phyloP scores from a whole-genome alignment of 2,797 vertebrate genomes.

The Balearica regulorum region DNA sequence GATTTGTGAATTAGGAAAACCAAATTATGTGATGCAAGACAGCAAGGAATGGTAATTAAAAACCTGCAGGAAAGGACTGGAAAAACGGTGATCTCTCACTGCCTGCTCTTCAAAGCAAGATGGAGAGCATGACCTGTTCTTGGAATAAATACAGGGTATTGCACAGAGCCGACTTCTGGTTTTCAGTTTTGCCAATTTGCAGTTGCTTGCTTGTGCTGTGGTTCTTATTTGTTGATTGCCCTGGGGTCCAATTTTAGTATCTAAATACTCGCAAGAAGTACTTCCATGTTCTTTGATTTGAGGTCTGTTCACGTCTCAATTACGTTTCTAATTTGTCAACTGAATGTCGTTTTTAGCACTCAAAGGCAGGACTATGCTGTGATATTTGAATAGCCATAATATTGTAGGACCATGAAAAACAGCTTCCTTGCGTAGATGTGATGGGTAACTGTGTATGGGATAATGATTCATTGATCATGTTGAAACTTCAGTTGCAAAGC shows the following conservation, averaged over 20 bases:
- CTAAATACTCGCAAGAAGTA: neutral
- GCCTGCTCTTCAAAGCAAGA: slow-evolving; percentile 29
- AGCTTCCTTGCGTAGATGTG: neutral
- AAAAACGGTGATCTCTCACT: neutral
- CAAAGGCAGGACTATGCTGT: neutral
- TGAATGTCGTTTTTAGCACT: neutral
- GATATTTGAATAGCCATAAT: neutral
- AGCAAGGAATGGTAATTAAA: slow-evolving; percentile 22
- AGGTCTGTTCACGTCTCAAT: neutral
- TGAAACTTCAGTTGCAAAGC: neutral
- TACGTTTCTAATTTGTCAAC: neutral
- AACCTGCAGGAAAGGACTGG: slow-evolving; percentile 18
- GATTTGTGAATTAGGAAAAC: slow-evolving; percentile 37
- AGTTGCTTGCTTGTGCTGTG: neutral
- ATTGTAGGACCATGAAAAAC: neutral
- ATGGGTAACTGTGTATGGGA: neutral
- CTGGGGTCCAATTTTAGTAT: neutral
- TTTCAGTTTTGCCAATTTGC: slow-evolving; percentile 16
- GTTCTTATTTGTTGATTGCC: neutral
- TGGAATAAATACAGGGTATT: slow-evolving; percentile 5
- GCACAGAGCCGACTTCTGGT: neutral
- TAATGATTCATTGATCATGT: neutral
- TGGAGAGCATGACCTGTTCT: slow-evolving; percentile 40
- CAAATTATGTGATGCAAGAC: slow-evolving; percentile 20
- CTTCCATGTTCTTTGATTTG: slow-evolving; percentile 5